Percentiles rank a stretch among this genome's conserved stretches.
phyloP scores from a whole-genome alignment of 1,140 invertebrate genomes.

The Aphis gossypii region DNA sequence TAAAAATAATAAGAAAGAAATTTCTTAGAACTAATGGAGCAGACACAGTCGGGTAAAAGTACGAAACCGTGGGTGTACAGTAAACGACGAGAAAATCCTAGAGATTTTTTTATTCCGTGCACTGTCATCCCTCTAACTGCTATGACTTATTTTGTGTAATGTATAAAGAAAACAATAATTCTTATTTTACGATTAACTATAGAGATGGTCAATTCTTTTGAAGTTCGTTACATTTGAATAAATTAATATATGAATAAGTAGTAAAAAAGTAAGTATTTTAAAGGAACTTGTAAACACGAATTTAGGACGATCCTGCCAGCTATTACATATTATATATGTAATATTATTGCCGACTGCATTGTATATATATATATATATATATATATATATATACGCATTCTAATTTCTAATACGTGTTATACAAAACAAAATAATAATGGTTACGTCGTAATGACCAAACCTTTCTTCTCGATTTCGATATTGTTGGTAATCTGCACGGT shows the following conservation, averaged over 20 bases:
- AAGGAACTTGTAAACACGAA: background rate
- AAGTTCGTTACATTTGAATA: background rate
- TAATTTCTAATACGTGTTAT: conserved; percentile 10
- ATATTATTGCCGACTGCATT: background rate
- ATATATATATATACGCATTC: background rate
- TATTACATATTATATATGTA: background rate
- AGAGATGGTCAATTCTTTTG: background rate
- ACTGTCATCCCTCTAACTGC: background rate
- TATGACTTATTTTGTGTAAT: background rate
- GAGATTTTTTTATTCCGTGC: background rate
- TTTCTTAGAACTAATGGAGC: background rate
- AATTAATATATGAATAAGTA: background rate
- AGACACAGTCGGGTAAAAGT: background rate
- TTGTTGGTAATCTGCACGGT: background rate
- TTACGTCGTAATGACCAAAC: background rate
- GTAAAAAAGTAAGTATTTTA: background rate
- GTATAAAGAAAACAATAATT: background rate
- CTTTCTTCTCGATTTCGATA: conserved; percentile 16
- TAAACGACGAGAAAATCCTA: background rate
- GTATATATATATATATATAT: background rate
- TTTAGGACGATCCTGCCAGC: background rate
- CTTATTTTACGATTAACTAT: background rate
- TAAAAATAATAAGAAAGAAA: background rate
- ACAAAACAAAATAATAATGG: background rate
- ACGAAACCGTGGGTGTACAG: background rate